Percentiles rank a stretch among this genome's conserved stretches.
Conservation (phyloP, 2,888 invertebrate genomes). For the Dicycla oo region DNA sequence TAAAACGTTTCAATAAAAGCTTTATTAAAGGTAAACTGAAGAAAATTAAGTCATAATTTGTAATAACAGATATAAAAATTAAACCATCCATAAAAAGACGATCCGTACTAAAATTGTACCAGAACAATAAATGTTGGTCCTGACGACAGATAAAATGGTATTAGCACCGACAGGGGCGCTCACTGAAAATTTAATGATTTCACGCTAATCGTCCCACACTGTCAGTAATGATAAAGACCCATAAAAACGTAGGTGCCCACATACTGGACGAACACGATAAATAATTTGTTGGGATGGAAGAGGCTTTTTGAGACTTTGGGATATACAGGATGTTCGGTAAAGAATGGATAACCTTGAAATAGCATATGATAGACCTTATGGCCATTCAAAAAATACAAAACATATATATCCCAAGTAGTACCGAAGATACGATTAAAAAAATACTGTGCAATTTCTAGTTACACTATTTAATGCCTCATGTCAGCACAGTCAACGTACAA, state of each 20-base stretch:
- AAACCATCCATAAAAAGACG: conserved; percentile 26
- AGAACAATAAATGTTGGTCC: conserved; percentile 36
- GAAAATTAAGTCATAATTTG: conserved; percentile 23
- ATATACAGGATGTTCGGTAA: no score
- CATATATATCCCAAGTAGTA: no score
- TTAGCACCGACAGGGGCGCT: conserved; percentile 33
- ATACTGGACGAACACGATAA: conserved; percentile 13
- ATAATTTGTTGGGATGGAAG: conserved; percentile 2
- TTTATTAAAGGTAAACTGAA: conserved; percentile 4
- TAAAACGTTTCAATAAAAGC: background rate
- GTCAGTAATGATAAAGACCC: conserved; percentile 37
- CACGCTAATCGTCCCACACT: conserved; percentile 57
- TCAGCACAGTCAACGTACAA: no score
- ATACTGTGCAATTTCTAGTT: no score
- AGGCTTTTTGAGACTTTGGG: background rate
- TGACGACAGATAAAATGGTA: conserved; percentile 47
- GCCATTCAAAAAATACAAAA: no score
- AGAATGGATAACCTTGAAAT: no score
- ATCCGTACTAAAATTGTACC: conserved; percentile 18
- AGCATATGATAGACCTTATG: no score
- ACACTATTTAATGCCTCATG: no score
- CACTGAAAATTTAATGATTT: conserved; percentile 70
- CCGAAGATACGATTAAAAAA: no score
- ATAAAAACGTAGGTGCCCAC: conserved; percentile 25
- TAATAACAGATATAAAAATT: conserved; percentile 17